A percentile compares a stretch with the other conserved stretches of the same genome.
phyloP scores from a whole-genome alignment of 2,113 vertebrate genomes.

The Arizona elegans region DNA sequence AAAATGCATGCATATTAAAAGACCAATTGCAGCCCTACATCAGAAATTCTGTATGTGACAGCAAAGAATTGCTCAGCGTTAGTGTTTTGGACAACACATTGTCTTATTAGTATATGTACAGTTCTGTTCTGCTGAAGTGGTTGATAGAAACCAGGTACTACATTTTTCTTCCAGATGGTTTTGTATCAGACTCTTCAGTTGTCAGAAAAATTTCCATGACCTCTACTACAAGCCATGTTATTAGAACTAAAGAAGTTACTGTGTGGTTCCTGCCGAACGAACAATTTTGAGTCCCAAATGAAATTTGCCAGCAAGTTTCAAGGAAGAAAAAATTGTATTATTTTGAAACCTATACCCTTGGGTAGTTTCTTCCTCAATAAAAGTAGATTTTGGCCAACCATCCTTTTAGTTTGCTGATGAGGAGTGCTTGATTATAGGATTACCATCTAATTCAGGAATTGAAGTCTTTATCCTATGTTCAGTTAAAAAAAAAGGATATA shows the following conservation, averaged over 20 bases:
- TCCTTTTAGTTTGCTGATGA: constrained; percentile 13
- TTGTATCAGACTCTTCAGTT: constrained; percentile 1
- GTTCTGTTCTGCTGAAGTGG: background rate
- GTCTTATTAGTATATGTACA: constrained; percentile 28
- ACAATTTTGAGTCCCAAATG: background rate
- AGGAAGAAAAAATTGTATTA: constrained; percentile 15
- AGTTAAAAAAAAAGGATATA: background rate
- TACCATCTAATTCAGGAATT: background rate
- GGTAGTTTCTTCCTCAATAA: constrained; percentile 17
- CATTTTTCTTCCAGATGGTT: constrained; percentile 11
- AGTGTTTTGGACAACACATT: constrained; percentile 9
- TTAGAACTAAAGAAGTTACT: constrained; percentile 25
- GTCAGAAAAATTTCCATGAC: constrained; percentile 33
- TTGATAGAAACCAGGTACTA: background rate
- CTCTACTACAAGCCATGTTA: background rate
- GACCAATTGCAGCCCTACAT: background rate
- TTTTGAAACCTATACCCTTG: background rate
- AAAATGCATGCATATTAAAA: background rate
- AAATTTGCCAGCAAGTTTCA: background rate
- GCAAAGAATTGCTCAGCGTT: background rate
- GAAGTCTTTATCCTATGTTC: background rate
- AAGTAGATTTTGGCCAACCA: background rate
- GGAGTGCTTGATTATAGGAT: background rate
- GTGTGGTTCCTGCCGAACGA: constrained; percentile 17
- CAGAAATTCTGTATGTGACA: background rate